Evolutionary conservation across 2,797 vertebrate species (phyloP), one percentile per base, ranked within the genome.

Genomic region (Aythya fuligula): DNA sequence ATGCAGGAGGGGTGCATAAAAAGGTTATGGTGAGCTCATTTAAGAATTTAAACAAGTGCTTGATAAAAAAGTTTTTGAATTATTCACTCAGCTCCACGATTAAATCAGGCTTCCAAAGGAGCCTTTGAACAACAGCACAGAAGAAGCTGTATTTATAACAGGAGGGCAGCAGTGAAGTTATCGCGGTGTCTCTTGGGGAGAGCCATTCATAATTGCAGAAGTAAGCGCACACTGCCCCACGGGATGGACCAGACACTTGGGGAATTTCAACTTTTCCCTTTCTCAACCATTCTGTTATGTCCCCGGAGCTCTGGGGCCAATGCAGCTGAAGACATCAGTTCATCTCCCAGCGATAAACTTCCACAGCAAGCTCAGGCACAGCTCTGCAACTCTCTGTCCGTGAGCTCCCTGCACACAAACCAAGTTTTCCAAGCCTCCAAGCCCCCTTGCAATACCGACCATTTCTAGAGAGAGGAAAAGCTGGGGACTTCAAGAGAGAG

Each of bases 1-100:
- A 92, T 49, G 79, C 79, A 93, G 94, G 81, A 95, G 69, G 88
- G 84, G 78, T 92, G 51, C 78, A 90, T 65, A 83, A 92, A 89
- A 85, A 95, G 93, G 88, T 94, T 97, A 96, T 8, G 69, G 88
- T 96, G 95, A 96, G 96, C 95, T 96, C 93, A 96, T 82, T 93
- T 93, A 92, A 95, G 93, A 96, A 94, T 96, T 95, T 94, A 96
- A 94, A 97, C 95, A 97, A 83, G 78, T 39, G 89, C 81, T 93
- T 93, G 88, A 85, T 90, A 95, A 87, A 95, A 95, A 95, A 95
- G 73, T n/a, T 93, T 85, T 72, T 96, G 54, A 93, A 95, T 94
- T 94, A 96, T 93, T 95, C 88, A 92, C 92, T 87, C 85, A 89
- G 81, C 77, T 94, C 61, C 25, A 13, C 54, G 80, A 72, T 89